Percentiles rank a stretch among this genome's conserved stretches.
phyloP scores from a whole-genome alignment of 2,797 vertebrate species.

The Kryptolebias ocellatus region DNA sequence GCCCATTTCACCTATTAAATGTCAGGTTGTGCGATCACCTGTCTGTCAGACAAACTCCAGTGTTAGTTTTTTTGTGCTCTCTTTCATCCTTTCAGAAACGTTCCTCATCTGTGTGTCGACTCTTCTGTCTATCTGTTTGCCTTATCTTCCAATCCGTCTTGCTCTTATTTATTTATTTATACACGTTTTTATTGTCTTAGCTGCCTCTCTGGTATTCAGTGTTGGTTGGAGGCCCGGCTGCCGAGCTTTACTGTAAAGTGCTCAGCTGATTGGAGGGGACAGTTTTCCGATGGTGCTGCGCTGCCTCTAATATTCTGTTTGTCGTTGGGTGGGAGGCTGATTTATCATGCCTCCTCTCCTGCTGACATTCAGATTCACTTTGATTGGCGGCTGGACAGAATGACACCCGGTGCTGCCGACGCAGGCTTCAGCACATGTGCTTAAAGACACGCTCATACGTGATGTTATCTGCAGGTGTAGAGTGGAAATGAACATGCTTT shows the following conservation, averaged over 20 bases:
- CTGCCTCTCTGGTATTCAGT: slow-evolving; percentile 50
- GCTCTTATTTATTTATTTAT: slow-evolving; percentile 48
- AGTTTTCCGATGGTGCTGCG: slow-evolving; percentile 77
- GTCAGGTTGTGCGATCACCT: slow-evolving; percentile 1
- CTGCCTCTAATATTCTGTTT: slow-evolving; percentile 83
- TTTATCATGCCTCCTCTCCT: slow-evolving; percentile 79
- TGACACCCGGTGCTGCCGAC: slow-evolving; percentile 48
- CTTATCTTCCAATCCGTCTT: slow-evolving; percentile 39
- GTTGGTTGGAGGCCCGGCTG: slow-evolving; percentile 46
- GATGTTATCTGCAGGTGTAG: slow-evolving; percentile 26
- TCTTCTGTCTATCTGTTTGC: slow-evolving; percentile 31
- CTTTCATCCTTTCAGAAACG: slow-evolving; percentile 39
- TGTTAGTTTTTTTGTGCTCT: slow-evolving; percentile 28
- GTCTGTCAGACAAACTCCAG: slow-evolving; percentile 6
- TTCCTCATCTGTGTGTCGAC: slow-evolving; percentile 21
- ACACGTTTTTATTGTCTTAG: slow-evolving; percentile 45
- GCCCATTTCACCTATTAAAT: slow-evolving; percentile 18
- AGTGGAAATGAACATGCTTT: slow-evolving; percentile 36
- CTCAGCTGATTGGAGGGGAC: slow-evolving; percentile 80
- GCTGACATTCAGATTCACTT: slow-evolving; percentile 80
- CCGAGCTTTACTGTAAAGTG: slow-evolving; percentile 74
- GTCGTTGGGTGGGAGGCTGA: slow-evolving; percentile 76
- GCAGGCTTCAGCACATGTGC: slow-evolving; percentile 9
- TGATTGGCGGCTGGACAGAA: slow-evolving; percentile 75
- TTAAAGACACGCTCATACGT: slow-evolving; percentile 5